A percentile compares a stretch with the other conserved stretches of the same genome.
Evolutionary conservation across 2,888 invertebrate species (phyloP).

Genomic region (Hirudinaria manillensis): DNA sequence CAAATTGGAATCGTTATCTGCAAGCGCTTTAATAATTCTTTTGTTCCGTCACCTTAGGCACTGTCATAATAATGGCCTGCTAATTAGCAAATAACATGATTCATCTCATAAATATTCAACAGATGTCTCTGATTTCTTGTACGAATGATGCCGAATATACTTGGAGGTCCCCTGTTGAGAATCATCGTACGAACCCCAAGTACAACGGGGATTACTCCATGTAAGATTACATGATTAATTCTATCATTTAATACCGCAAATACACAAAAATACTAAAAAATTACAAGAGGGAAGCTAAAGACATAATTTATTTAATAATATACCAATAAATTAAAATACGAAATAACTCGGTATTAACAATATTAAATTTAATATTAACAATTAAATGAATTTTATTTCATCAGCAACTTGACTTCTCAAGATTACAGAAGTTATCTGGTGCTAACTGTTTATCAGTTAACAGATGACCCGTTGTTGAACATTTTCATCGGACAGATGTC

Average conservation of each 20-base stretch:
- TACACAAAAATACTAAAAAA: too few relatives aligned
- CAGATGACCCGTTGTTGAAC: background rate
- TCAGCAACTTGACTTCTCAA: background rate
- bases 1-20: too few relatives aligned
- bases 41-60: too few relatives aligned
- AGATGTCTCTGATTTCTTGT: background rate
- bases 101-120: background rate
- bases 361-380: background rate
- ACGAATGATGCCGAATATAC: background rate
- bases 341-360: background rate
- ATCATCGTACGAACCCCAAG: background rate
- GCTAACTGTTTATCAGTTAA: background rate
- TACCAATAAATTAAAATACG: background rate
- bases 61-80: too few relatives aligned
- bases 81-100: too few relatives aligned
- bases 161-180: background rate
- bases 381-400: background rate
- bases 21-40: too few relatives aligned
- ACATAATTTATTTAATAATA: too few relatives aligned
- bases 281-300: too few relatives aligned
- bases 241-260: too few relatives aligned
- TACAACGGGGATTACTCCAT: background rate
- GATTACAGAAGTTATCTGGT: background rate
- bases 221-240: background rate
- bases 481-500: constrained; percentile 1